Evolutionary conservation across 2,797 vertebrate genomes (phyloP), one percentile per base, ranked within the genome.

Genomic region (Botia almorhae): DNA sequence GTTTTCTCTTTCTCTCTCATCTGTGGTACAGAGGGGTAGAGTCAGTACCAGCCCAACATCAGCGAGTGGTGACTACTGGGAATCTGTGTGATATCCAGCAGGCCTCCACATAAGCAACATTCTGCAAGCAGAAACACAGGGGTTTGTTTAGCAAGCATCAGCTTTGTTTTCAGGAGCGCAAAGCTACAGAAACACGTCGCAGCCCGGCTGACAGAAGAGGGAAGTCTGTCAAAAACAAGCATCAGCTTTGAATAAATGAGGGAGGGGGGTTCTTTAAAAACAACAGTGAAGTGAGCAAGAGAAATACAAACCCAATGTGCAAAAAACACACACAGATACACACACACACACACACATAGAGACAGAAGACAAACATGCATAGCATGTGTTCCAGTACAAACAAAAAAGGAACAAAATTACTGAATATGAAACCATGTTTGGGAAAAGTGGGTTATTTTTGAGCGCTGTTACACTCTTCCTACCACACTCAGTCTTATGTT

Each of bases 151-250:
- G 78, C 78, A 69, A 82, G 83, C 70, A 48, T 17, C 14, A 13
- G 75, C 76, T 82, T 81, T 81, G 81, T 79, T 83, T 85, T 82
- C 26, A 68, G 75, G 39, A 74, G 21, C n/a, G 80, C 80, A 48
- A 51, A 64, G 69, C 76, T 75, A 56, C 75, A 79, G 75, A 74
- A 60, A 79, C 43, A 10, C 26, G 56, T 21, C 61, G 48, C 33
- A 63, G 46, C 77, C 21, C 17, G 61, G 51, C 17, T 75, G 76
- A 84, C 83, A 89, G 85, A 89, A 88, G 86, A 84, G 65, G 82
- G 81, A 76, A 80, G 85, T 85, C 85, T 64, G 17, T 74, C 83
- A 86, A 83, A 85, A 88, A 88, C 82, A 89, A 86, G 87, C 73
- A 80, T 81, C 69, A 36, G 43, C 82, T 86, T 82, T 85, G 84